Evolutionary conservation across 2,113 vertebrate species (phyloP).

Genomic region (Crotalus horridus): DNA sequence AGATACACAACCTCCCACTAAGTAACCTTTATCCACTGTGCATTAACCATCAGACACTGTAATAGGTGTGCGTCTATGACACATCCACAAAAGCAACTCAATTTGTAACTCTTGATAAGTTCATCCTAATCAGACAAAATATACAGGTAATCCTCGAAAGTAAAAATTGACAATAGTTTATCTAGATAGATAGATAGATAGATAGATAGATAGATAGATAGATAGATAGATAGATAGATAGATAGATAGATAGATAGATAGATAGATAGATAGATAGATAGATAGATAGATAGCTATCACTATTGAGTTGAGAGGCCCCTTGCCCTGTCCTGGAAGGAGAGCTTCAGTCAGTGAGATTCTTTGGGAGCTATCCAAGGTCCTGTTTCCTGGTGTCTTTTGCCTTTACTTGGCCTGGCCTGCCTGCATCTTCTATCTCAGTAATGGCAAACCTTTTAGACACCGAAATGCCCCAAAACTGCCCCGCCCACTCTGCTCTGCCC

Average conservation of each 20-base stretch:
- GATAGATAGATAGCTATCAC: too few species aligned
- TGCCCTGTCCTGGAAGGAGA: neutral
- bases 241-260: too few species aligned
- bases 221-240: too few species aligned
- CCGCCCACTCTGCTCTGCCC: too few species aligned
- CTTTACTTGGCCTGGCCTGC: neutral
- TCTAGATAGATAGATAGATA: too few species aligned
- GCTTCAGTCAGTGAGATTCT: neutral
- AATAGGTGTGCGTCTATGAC: neutral
- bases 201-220: too few species aligned
- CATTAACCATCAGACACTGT: neutral
- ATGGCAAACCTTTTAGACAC: too few species aligned
- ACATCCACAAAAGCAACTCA: neutral
- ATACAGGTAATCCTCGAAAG: neutral
- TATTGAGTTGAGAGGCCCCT: neutral
- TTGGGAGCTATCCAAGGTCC: neutral
- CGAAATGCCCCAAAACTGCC: too few species aligned
- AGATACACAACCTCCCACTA: neutral
- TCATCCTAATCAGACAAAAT: neutral
- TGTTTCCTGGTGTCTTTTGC: neutral
- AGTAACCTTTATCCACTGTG: neutral
- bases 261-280: too few species aligned
- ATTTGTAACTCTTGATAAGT: neutral
- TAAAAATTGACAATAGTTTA: too few species aligned
- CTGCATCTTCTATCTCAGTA: neutral